These are phyloP conservation scores for Siderastrea siderea DNA, from an alignment of 92 coral and sea anemone genomes.

Conservation along the genomic window DNA sequence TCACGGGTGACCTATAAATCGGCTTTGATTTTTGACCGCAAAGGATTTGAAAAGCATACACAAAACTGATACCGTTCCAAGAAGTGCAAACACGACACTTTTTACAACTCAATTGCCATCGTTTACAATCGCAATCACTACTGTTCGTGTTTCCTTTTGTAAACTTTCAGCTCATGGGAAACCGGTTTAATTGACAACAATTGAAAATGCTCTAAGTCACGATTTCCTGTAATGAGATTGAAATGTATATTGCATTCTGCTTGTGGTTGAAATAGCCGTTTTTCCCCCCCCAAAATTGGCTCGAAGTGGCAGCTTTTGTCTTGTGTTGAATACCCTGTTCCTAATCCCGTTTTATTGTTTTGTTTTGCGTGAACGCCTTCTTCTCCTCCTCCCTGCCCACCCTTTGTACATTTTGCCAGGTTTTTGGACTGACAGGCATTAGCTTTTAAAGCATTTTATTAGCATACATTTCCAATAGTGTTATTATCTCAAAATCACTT, in stretches of 20 bases:
- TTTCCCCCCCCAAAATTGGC: background rate
- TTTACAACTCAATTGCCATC: slow-evolving; percentile 1
- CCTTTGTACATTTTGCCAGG: slow-evolving; percentile 6
- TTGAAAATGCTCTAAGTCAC: slow-evolving; percentile 3
- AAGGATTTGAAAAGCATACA: background rate
- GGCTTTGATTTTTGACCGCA: background rate
- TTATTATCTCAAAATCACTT: slow-evolving; percentile 37
- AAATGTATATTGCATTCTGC: background rate
- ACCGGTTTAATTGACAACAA: slow-evolving; percentile 25
- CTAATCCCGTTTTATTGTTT: background rate
- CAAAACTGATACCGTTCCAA: background rate
- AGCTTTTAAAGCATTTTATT: background rate
- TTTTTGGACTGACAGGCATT: slow-evolving; percentile 9
- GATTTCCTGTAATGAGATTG: slow-evolving; percentile 18
- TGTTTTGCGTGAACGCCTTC: slow-evolving; percentile 7
- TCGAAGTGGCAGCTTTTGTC: background rate
- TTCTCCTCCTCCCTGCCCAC: background rate
- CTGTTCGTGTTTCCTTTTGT: slow-evolving; percentile 21
- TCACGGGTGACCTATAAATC: background rate
- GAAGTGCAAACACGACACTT: background rate
- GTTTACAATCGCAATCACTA: background rate
- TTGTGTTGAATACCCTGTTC: background rate
- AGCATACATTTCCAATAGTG: slow-evolving; percentile 23
- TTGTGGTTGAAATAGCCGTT: background rate
- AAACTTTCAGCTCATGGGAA: slow-evolving; percentile 25